Conservation (phyloP, 2,888 invertebrate genomes). For the Spatulosminthurus flaviceps region DNA sequence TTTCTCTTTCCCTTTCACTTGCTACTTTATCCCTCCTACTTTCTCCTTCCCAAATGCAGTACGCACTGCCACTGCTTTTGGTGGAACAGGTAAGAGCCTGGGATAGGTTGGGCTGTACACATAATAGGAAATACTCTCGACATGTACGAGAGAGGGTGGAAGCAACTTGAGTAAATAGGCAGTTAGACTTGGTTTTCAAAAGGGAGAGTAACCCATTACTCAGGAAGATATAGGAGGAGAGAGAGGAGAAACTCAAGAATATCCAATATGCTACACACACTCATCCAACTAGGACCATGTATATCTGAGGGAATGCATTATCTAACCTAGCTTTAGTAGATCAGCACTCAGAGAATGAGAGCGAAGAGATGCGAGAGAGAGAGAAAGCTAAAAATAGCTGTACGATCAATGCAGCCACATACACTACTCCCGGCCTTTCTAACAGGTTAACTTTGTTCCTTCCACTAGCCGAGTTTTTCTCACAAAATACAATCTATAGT, state of each 20-base stretch:
- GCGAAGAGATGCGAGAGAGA: constrained; percentile 20
- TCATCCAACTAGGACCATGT: not conserved
- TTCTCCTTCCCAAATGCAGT: constrained; percentile 9
- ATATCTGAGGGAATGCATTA: constrained; percentile 2
- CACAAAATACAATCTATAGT: constrained; percentile 44
- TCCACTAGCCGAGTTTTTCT: constrained; percentile 40
- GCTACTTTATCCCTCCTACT: constrained; percentile 36
- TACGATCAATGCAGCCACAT: constrained; percentile 62
- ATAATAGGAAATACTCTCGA: not conserved
- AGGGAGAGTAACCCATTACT: constrained; percentile 16
- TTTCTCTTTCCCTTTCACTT: constrained; percentile 51
- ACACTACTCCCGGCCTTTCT: constrained; percentile 41
- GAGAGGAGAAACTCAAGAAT: not conserved
- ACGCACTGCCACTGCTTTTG: too few relatives aligned
- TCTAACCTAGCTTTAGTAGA: not conserved
- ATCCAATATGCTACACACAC: not conserved
- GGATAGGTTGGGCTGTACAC: not conserved
- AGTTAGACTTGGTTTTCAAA: constrained; percentile 15
- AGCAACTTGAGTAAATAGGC: constrained; percentile 24
- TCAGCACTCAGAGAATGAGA: constrained; percentile 12
- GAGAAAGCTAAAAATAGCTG: constrained; percentile 59
- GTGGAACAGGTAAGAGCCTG: too few relatives aligned
- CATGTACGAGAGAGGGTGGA: constrained; percentile 10
- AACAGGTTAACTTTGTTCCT: constrained; percentile 42
- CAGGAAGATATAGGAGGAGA: not conserved